Evolutionary conservation across 2,888 invertebrate genomes (phyloP).

Genomic region (Arctia plantaginis): DNA sequence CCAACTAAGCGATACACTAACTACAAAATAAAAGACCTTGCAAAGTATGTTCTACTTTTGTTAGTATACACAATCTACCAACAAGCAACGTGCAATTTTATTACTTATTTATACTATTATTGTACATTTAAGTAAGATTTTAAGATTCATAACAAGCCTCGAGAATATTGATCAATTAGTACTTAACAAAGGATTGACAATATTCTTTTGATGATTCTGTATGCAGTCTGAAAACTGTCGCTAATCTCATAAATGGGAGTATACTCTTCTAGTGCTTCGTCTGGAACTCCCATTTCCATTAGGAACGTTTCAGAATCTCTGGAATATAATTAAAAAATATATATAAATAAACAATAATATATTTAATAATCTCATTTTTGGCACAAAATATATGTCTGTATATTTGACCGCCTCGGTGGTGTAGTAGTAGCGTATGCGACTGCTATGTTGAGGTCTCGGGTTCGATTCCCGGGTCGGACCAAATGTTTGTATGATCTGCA

Average conservation of each 20-base stretch:
- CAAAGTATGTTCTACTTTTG: background rate
- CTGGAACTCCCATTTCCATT: conserved; percentile 13
- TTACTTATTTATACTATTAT: background rate
- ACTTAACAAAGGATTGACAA: conserved; percentile 41
- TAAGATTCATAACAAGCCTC: background rate
- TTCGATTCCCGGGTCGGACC: too few relatives aligned
- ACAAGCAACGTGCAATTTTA: conserved; percentile 11
- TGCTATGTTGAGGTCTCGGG: too few relatives aligned
- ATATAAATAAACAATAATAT: background rate
- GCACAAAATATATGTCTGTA: background rate
- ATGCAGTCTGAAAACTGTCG: conserved; percentile 20
- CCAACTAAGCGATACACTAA: background rate
- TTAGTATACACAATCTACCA: conserved; percentile 8
- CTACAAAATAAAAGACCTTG: background rate
- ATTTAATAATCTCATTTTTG: background rate
- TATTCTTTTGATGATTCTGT: conserved; percentile 51
- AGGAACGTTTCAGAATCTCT: conserved; percentile 11
- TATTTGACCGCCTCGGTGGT: too few relatives aligned
- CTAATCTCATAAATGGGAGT: conserved; percentile 1
- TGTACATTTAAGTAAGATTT: background rate
- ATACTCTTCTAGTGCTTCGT: conserved; percentile 6
- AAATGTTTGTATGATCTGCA: too few relatives aligned
- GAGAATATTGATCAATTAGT: background rate
- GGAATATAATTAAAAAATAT: too few relatives aligned
- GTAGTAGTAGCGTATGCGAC: too few relatives aligned